Conservation (phyloP, 2,888 invertebrate genomes). For the Protophormia terraenovae region DNA sequence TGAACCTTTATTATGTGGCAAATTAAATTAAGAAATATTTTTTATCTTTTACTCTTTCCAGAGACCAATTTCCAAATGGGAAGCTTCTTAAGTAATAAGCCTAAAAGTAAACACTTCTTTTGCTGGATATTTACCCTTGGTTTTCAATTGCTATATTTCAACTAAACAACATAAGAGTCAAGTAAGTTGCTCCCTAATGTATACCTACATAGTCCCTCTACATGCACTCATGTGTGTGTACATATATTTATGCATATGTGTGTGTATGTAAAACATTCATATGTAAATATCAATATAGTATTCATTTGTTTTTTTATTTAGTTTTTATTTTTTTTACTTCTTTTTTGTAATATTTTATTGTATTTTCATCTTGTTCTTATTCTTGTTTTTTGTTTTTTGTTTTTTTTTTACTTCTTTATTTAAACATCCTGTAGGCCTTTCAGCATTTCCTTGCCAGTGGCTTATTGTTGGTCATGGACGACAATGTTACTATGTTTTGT, state of each 20-base stretch:
- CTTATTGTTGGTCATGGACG: slow-evolving; percentile 47
- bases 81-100: not conserved
- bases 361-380: not conserved
- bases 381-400: no score
- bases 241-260: not conserved
- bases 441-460: slow-evolving; percentile 29
- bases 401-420: not conserved
- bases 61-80: not conserved
- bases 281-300: not conserved
- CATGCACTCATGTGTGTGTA: not conserved
- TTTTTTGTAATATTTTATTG: not conserved
- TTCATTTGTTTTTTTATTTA: not conserved
- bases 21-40: no score
- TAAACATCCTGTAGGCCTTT: slow-evolving; percentile 28
- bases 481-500: slow-evolving; percentile 6
- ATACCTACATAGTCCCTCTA: not conserved
- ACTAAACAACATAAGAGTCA: not conserved
- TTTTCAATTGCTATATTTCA: not conserved
- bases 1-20: no score
- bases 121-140: not conserved
- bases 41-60: no score
- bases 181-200: not conserved
- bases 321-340: not conserved
- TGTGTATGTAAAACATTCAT: not conserved
- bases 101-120: not conserved